phyloP scores from a whole-genome alignment of 2,113 vertebrate species.

The Crypturellus undulatus region DNA sequence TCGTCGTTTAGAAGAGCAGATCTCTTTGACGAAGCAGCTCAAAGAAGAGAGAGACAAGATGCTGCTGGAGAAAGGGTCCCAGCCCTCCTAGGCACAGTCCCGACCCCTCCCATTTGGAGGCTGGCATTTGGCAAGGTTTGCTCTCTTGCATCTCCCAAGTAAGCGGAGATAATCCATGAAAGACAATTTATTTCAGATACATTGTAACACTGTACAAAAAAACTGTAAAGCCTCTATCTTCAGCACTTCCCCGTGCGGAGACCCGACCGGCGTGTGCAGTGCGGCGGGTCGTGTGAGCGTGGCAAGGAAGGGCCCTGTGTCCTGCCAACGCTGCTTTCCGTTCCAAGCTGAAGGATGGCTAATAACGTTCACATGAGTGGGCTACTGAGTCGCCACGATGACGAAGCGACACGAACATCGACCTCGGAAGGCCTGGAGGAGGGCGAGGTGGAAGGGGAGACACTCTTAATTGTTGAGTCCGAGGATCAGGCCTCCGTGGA shows the following conservation, averaged over 20 bases:
- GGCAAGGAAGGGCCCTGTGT: neutral
- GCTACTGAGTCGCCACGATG: conserved; percentile 80
- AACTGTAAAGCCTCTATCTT: neutral
- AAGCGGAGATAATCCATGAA: neutral
- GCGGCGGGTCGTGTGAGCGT: neutral
- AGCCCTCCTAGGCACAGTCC: conserved; percentile 50
- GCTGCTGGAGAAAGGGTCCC: conserved; percentile 55
- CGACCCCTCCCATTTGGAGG: neutral
- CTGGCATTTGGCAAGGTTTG: neutral
- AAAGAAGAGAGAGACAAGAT: conserved; percentile 79
- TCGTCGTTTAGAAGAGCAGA: conserved; percentile 87
- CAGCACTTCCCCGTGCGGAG: neutral
- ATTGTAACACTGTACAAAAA: neutral
- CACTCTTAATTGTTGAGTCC: conserved; percentile 92
- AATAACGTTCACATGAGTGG: conserved; percentile 82
- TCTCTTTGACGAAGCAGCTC: conserved; percentile 83
- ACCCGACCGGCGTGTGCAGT: neutral
- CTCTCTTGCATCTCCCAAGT: neutral
- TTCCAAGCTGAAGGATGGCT: conserved; percentile 82
- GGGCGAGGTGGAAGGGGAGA: conserved; percentile 97
- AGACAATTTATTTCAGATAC: neutral
- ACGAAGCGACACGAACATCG: conserved; percentile 89
- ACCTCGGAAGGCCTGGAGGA: conserved; percentile 95
- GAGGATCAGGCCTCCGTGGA: conserved; percentile 96
- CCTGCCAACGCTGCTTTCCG: neutral